Evolutionary conservation across 2,113 vertebrate species (phyloP).

Genomic region (Serinus canaria): DNA sequence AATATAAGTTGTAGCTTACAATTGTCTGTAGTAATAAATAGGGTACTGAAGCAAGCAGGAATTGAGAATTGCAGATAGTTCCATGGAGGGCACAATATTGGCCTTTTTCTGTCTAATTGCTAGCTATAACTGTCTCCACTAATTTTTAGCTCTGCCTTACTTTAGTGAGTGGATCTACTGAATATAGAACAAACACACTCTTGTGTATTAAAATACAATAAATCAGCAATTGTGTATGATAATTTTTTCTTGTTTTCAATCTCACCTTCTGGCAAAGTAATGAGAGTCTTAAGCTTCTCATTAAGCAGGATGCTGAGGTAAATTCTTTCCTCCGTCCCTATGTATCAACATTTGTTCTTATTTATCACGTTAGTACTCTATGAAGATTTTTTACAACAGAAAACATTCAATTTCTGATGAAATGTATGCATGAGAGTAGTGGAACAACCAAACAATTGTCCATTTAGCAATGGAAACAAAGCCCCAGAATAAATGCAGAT

Average conservation of each 20-base stretch:
- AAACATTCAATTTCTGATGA: neutral
- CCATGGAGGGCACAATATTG: neutral
- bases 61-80: neutral
- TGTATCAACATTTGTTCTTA: neutral
- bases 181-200: neutral
- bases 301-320: neutral
- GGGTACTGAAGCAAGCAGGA: neutral
- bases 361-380: neutral
- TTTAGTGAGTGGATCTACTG: neutral
- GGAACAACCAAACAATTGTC: neutral
- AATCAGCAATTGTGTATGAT: neutral
- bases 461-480: neutral
- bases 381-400: neutral
- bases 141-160: neutral
- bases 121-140: neutral
- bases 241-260: neutral
- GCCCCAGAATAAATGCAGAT: neutral
- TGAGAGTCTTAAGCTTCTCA: fast-evolving
- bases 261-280: neutral
- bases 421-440: neutral
- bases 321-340: neutral
- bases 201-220: neutral
- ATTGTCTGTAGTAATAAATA: neutral
- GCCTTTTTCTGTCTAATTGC: neutral
- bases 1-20: neutral